Conservation (phyloP, 2,797 vertebrate species). For the Pantherophis alleghaniensis region DNA sequence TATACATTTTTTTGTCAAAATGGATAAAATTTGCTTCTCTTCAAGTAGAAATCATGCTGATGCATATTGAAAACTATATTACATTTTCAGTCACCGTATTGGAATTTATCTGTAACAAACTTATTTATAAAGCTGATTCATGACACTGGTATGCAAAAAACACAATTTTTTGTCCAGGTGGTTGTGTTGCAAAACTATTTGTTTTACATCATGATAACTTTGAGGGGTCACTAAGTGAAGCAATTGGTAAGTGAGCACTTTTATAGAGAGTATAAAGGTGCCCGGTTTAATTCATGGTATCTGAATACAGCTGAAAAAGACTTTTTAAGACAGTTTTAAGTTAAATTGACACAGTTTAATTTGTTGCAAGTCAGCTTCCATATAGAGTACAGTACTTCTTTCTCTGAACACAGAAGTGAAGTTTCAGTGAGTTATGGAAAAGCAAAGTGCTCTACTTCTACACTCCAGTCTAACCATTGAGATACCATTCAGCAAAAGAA, state of each 20-base stretch:
- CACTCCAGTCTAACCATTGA: neutral
- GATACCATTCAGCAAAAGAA: neutral
- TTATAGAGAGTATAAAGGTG: neutral
- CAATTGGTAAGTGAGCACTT: neutral
- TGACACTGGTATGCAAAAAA: neutral
- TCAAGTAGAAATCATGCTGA: neutral
- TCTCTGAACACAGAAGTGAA: neutral
- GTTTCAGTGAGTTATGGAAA: neutral
- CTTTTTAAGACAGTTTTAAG: neutral
- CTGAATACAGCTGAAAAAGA: neutral
- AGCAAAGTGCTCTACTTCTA: neutral
- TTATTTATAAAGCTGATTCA: neutral
- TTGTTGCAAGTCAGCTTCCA: neutral
- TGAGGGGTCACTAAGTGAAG: neutral
- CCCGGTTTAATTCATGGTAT: neutral
- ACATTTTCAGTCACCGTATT: neutral
- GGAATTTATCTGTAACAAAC: neutral
- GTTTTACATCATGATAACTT: neutral
- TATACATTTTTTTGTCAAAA: neutral
- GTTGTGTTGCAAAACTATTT: too few species aligned
- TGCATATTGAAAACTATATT: neutral
- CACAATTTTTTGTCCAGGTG: neutral
- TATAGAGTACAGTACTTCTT: neutral
- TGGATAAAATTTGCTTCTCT: neutral
- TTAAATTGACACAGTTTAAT: neutral